phyloP scores from a whole-genome alignment of 2,113 vertebrate genomes.

The Setophaga petechia region DNA sequence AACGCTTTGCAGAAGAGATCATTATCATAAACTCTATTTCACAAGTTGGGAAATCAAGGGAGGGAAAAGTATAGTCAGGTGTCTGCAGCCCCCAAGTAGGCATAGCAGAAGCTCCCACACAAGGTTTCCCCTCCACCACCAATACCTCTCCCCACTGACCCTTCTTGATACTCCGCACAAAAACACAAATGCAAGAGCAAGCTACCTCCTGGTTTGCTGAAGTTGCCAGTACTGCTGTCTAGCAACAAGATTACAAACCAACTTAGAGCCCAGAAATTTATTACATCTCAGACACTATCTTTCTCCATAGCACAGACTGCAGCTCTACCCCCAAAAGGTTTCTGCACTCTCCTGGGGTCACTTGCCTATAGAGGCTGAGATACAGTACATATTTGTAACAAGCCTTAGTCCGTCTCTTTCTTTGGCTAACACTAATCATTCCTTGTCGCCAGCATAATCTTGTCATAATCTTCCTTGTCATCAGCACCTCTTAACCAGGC shows the following conservation, averaged over 20 bases:
- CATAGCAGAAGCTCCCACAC: background rate
- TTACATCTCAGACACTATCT: background rate
- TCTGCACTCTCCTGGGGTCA: background rate
- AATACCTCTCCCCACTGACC: background rate
- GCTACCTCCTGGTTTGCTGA: background rate
- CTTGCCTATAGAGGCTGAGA: background rate
- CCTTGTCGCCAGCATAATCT: background rate
- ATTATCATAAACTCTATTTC: background rate
- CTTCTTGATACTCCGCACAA: background rate
- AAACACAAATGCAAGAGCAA: background rate
- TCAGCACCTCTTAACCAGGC: background rate
- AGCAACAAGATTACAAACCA: background rate
- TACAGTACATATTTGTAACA: background rate
- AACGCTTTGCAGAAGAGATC: background rate
- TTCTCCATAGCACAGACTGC: background rate
- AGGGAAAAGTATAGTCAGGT: background rate
- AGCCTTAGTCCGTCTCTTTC: background rate
- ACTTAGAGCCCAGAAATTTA: background rate
- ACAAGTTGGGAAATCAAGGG: background rate
- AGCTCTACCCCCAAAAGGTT: background rate
- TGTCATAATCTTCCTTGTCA: background rate
- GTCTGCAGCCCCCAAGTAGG: background rate
- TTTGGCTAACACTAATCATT: background rate
- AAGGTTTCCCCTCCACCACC: background rate
- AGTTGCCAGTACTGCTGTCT: background rate